phyloP scores from a whole-genome alignment of 2,113 vertebrate genomes.

The Ciconia maguari region DNA sequence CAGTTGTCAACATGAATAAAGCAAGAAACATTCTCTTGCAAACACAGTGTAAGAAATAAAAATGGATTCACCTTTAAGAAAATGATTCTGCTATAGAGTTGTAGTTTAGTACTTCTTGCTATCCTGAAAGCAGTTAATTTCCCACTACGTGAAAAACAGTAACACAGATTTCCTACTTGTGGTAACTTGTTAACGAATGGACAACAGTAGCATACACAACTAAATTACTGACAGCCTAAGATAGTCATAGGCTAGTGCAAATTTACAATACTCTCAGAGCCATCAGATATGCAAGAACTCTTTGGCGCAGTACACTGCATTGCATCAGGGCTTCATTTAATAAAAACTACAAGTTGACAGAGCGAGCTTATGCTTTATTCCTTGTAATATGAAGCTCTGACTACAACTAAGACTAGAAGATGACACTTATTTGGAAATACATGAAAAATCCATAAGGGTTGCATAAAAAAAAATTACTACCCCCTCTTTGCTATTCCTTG shows the following conservation, averaged over 20 bases:
- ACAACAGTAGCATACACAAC: background rate
- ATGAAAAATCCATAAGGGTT: slow-evolving; percentile 55
- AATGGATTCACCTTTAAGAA: slow-evolving; percentile 71
- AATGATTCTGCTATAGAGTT: slow-evolving; percentile 33
- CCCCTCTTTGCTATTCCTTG: slow-evolving; percentile 51
- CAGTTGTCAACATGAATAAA: slow-evolving; percentile 88
- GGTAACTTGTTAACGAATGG: background rate
- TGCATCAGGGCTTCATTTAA: background rate
- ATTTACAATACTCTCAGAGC: background rate
- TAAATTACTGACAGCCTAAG: background rate
- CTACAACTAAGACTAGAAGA: slow-evolving; percentile 30
- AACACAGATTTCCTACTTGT: background rate
- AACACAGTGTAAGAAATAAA: slow-evolving; percentile 68
- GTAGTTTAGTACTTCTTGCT: slow-evolving; percentile 18
- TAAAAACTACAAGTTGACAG: background rate
- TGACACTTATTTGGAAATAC: slow-evolving; percentile 65
- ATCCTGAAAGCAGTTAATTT: background rate
- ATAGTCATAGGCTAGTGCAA: background rate
- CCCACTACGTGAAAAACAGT: background rate
- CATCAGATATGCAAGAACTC: background rate
- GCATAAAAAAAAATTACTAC: slow-evolving; percentile 46
- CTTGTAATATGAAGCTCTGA: background rate
- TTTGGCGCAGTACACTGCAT: background rate
- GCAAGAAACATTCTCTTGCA: slow-evolving; percentile 74
- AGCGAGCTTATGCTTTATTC: background rate